These are phyloP conservation scores for Sakesphorus luctuosus DNA, from an alignment of 2,113 vertebrate genomes.

Conservation along the genomic window DNA sequence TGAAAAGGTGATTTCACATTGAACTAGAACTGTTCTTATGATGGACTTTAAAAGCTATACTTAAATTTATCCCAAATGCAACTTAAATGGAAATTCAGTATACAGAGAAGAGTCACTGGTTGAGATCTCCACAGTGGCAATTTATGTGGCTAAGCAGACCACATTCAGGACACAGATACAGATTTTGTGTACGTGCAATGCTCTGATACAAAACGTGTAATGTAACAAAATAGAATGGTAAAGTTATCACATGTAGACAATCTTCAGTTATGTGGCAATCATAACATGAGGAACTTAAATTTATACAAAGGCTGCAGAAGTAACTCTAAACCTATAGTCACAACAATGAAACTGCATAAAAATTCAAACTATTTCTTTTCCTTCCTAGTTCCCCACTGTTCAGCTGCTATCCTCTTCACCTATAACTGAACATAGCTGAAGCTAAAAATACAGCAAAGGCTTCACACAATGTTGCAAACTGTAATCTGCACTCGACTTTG, in stretches of 20 bases:
- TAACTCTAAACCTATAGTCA: not conserved
- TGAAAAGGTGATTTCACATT: not conserved
- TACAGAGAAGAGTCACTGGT: not conserved
- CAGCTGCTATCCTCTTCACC: not conserved
- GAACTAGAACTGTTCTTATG: not conserved
- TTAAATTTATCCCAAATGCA: not conserved
- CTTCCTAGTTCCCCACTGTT: not conserved
- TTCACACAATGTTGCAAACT: not conserved
- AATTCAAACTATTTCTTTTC: not conserved
- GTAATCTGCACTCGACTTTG: not conserved
- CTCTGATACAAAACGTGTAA: fast-evolving
- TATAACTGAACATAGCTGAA: not conserved
- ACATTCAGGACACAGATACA: not conserved
- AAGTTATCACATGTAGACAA: not conserved
- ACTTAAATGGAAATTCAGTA: not conserved
- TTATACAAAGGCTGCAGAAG: not conserved
- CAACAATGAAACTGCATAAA: not conserved
- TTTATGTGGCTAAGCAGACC: not conserved
- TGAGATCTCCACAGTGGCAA: not conserved
- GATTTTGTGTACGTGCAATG: not conserved
- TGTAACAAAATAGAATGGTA: not conserved
- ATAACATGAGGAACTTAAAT: not conserved
- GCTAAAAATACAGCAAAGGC: not conserved
- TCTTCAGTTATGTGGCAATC: not conserved
- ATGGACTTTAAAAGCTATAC: not conserved